These are phyloP conservation scores for Caracal caracal DNA, from an alignment of 2,113 vertebrate species.

Conservation along the genomic window DNA sequence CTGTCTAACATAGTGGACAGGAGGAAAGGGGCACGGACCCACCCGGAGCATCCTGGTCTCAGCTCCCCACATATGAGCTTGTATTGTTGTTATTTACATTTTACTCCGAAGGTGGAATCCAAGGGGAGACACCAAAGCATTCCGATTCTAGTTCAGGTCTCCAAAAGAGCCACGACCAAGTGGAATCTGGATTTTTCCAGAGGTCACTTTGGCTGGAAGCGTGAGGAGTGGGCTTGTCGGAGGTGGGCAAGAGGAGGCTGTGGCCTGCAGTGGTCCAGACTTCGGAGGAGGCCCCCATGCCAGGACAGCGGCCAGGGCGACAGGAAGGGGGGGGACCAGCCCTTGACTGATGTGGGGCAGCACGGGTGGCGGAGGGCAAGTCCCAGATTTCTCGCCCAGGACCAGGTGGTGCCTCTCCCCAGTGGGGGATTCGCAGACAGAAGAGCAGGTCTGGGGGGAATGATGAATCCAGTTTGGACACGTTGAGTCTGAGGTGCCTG, in stretches of 20 bases:
- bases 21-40: not conserved
- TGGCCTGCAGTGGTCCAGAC: not conserved
- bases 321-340: not conserved
- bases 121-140: not conserved
- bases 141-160: not conserved
- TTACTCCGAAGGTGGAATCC: not conserved
- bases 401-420: not conserved
- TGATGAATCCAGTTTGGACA: rapidly evolving
- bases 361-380: rapidly evolving
- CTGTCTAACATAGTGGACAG: rapidly evolving
- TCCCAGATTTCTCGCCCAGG: not conserved
- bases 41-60: not conserved
- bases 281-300: not conserved
- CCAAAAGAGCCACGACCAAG: not conserved
- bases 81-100: not conserved
- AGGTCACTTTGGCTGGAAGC: not conserved
- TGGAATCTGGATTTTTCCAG: not conserved
- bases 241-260: not conserved
- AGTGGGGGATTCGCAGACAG: rapidly evolving
- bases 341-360: rapidly evolving
- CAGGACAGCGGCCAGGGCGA: too few relatives aligned
- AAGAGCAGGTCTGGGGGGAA: not conserved
- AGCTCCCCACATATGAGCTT: not conserved
- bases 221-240: not conserved
- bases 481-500: rapidly evolving